These are phyloP conservation scores for Rhabdophis nuchalis DNA, from an alignment of 2,797 vertebrate genomes.

Conservation along the genomic window DNA sequence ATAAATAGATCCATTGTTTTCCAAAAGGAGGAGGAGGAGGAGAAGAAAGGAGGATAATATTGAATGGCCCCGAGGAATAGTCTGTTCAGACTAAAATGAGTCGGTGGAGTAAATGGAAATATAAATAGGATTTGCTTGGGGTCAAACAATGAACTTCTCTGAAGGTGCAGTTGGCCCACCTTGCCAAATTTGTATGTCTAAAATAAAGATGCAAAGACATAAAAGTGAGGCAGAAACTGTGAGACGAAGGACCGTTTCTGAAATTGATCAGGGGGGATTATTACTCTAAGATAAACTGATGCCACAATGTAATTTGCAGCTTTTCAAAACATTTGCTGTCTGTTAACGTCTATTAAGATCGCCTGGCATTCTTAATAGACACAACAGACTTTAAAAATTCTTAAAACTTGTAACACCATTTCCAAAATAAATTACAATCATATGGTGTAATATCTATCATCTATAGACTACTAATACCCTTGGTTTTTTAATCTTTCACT, in stretches of 20 bases:
- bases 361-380: slow-evolving; percentile 71
- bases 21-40: slow-evolving; percentile 38
- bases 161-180: slow-evolving; percentile 42
- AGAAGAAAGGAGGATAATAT: slow-evolving; percentile 34
- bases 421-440: neutral
- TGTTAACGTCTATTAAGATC: neutral
- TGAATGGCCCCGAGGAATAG: slow-evolving; percentile 63
- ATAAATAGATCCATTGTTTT: slow-evolving; percentile 69
- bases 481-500: neutral
- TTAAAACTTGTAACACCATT: slow-evolving; percentile 52
- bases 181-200: slow-evolving; percentile 57
- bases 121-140: slow-evolving; percentile 66
- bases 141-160: slow-evolving; percentile 60
- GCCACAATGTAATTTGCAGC: slow-evolving; percentile 68
- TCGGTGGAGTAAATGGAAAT: slow-evolving; percentile 63
- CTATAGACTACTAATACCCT: neutral
- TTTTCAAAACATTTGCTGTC: slow-evolving; percentile 67
- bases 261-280: slow-evolving; percentile 67
- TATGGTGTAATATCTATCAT: neutral
- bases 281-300: slow-evolving; percentile 63
- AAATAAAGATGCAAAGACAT: slow-evolving; percentile 65
- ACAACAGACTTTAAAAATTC: slow-evolving; percentile 69
- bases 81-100: slow-evolving; percentile 66
- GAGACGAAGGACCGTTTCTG: slow-evolving; percentile 65
- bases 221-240: slow-evolving; percentile 65